A percentile compares a stretch with the other conserved stretches of the same genome.
phyloP scores from a whole-genome alignment of 2,888 invertebrate genomes.

The Drosophila merina region DNA sequence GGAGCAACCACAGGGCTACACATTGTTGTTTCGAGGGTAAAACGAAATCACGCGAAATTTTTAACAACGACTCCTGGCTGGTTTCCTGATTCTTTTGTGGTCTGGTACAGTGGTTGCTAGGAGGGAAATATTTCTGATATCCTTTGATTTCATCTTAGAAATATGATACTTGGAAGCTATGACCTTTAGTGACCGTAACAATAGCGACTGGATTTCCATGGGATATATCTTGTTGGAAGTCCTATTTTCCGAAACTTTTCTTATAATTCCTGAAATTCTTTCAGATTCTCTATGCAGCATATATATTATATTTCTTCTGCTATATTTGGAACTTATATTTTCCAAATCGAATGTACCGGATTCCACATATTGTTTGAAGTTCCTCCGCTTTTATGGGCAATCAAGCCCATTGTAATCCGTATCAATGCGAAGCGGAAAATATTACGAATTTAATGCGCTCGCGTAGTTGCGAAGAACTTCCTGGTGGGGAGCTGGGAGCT shows the following conservation, averaged over 20 bases:
- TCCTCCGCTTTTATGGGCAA: conserved; percentile 8
- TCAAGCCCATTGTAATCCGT: conserved; percentile 47
- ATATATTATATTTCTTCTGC: not conserved
- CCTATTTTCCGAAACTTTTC: too few relatives aligned
- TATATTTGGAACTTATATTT: not conserved
- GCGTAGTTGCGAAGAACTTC: conserved; percentile 67
- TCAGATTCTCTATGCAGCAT: not conserved
- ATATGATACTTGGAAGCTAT: not conserved
- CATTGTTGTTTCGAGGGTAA: conserved; percentile 52
- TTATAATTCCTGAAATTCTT: not conserved
- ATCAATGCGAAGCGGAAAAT: conserved; percentile 68
- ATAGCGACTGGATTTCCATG: too few relatives aligned
- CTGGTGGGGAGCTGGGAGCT: not conserved
- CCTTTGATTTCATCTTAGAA: not conserved
- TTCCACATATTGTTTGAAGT: conserved; percentile 23
- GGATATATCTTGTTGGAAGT: too few relatives aligned
- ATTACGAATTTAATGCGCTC: conserved; percentile 76
- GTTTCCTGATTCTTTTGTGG: conserved; percentile 32
- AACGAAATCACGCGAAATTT: conserved; percentile 76
- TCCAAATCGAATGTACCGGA: not conserved
- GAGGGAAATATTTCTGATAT: not conserved
- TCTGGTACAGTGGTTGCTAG: conserved; percentile 47
- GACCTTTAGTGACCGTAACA: too few relatives aligned
- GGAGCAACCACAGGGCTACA: conserved; percentile 33
- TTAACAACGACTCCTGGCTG: conserved; percentile 64